Evolutionary conservation across 2,888 invertebrate species (phyloP).

Genomic region (Torymus auratus): DNA sequence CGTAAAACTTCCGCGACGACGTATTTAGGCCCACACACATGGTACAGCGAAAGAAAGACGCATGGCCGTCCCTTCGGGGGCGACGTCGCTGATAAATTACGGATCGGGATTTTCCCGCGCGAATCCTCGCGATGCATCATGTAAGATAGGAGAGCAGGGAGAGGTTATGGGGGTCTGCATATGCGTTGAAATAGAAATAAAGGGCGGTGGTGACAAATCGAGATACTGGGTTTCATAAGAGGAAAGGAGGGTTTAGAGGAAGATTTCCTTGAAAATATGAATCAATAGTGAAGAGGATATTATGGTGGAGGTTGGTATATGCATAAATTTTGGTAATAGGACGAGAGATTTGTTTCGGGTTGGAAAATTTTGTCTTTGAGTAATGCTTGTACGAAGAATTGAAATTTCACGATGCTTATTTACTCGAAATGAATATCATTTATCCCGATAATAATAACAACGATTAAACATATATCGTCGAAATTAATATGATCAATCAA

Average conservation of each 20-base stretch:
- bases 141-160: not conserved
- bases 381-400: no score
- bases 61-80: not conserved
- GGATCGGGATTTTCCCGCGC: conserved; percentile 6
- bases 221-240: not conserved
- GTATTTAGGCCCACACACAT: no score
- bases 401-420: no score
- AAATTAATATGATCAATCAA: no score
- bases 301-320: not conserved
- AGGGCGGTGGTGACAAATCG: not conserved
- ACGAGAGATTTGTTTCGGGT: not conserved
- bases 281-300: not conserved
- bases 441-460: no score
- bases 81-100: conserved; percentile 27
- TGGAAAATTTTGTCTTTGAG: not conserved
- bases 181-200: conserved; percentile 10
- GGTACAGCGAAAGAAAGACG: not conserved
- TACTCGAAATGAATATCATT: no score
- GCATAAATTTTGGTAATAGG: not conserved
- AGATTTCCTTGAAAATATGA: not conserved
- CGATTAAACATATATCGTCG: no score
- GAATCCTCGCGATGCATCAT: conserved; percentile 3
- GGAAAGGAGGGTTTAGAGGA: not conserved
- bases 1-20: no score
- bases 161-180: not conserved